Percentiles rank a stretch among this genome's conserved stretches.
phyloP scores from a whole-genome alignment of 2,888 invertebrate genomes.

The Meteorus colon region DNA sequence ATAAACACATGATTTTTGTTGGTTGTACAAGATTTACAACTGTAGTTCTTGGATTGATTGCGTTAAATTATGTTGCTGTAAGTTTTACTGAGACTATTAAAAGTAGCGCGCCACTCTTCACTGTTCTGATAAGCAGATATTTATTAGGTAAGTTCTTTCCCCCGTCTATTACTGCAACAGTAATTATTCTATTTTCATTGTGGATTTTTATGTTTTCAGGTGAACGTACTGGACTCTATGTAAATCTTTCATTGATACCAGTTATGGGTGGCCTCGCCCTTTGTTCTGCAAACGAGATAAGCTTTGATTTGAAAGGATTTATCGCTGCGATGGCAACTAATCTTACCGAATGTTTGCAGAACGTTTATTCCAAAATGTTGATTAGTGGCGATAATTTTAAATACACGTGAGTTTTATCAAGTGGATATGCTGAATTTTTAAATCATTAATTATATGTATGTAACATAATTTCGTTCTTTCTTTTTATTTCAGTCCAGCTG shows the following conservation, averaged over 20 bases:
- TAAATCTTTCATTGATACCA: constrained; percentile 83
- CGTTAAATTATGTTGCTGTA: constrained; percentile 85
- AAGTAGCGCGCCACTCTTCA: constrained; percentile 86
- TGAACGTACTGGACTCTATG: constrained; percentile 80
- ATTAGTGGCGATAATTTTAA: constrained; percentile 84
- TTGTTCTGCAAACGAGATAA: constrained; percentile 85
- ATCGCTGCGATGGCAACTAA: constrained; percentile 86
- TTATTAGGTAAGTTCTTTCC: constrained; percentile 74
- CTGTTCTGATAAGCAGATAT: constrained; percentile 82
- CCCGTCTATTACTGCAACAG: too few species aligned
- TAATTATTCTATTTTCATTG: constrained; percentile 37
- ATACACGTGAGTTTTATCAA: constrained; percentile 77
- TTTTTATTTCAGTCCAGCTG: constrained; percentile 79
- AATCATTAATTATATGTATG: neutral
- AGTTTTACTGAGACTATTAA: constrained; percentile 89
- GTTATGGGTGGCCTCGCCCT: constrained; percentile 85
- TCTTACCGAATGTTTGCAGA: constrained; percentile 85
- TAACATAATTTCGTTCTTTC: constrained; percentile 35
- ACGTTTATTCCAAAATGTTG: constrained; percentile 86
- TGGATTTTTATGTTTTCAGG: constrained; percentile 68
- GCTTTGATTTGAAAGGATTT: constrained; percentile 83
- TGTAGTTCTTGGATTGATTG: constrained; percentile 83
- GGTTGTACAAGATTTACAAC: constrained; percentile 84
- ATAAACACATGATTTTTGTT: constrained; percentile 82
- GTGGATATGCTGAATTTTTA: neutral